Conservation (phyloP, 2,888 invertebrate genomes). For the Orthosia incerta region DNA sequence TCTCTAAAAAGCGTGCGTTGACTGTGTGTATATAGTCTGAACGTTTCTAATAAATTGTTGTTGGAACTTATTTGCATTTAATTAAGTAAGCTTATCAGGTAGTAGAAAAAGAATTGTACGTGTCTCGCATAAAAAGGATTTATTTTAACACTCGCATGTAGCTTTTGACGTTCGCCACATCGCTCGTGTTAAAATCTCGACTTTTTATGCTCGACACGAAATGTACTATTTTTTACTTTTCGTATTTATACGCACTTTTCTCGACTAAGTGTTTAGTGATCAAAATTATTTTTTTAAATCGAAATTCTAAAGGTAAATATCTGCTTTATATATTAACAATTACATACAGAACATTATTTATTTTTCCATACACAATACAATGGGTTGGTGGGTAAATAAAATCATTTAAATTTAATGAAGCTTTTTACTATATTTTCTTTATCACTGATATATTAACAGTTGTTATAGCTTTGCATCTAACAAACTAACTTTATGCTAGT, state of each 20-base stretch:
- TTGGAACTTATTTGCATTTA: too few species aligned
- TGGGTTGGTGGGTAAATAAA: background rate
- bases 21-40: too few species aligned
- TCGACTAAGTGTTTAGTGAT: conserved; percentile 48
- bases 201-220: too few species aligned
- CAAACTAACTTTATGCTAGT: background rate
- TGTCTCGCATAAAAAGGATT: too few species aligned
- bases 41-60: too few species aligned
- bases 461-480: conserved; percentile 31
- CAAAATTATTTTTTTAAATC: conserved; percentile 27
- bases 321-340: conserved; percentile 44
- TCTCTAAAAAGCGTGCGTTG: too few species aligned
- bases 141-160: too few species aligned
- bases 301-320: conserved; percentile 67
- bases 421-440: background rate
- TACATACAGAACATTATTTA: conserved; percentile 11
- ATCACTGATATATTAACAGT: background rate
- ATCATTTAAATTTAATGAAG: background rate
- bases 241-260: conserved; percentile 7
- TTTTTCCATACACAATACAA: conserved; percentile 11
- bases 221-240: background rate
- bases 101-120: too few species aligned
- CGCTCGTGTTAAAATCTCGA: too few species aligned
- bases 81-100: too few species aligned
- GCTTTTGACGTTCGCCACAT: too few species aligned